phyloP scores from a whole-genome alignment of 2,113 vertebrate genomes.

The Actenoides lindsayi region DNA sequence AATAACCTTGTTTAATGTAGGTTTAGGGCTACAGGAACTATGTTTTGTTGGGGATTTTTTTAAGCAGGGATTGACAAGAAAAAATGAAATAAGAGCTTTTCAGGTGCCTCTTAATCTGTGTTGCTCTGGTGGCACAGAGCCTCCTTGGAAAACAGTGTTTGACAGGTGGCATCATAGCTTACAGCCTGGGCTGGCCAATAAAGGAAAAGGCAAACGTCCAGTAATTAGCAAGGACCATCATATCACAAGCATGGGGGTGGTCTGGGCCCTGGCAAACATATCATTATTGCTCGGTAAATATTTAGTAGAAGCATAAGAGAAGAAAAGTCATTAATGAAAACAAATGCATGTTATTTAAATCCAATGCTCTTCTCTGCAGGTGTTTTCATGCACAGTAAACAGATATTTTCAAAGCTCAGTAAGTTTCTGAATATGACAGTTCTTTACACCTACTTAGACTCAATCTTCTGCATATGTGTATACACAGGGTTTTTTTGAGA shows the following conservation, averaged over 20 bases:
- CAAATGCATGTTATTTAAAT: neutral
- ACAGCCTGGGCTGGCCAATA: neutral
- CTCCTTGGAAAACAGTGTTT: neutral
- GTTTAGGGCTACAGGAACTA: neutral
- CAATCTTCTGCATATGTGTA: neutral
- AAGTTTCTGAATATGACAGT: neutral
- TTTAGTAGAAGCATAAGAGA: neutral
- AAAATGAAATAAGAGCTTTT: neutral
- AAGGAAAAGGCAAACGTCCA: neutral
- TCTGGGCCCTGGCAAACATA: neutral
- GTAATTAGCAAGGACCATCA: neutral
- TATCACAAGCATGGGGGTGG: rapidly evolving
- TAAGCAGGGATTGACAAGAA: neutral
- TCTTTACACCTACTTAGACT: neutral
- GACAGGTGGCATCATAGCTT: neutral
- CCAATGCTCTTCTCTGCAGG: neutral
- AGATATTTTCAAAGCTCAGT: neutral
- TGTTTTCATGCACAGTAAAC: slow-evolving; percentile 3
- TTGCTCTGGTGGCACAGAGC: neutral
- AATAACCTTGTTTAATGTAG: neutral
- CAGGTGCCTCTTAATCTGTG: neutral
- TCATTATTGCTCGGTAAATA: neutral
- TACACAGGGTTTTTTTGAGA: neutral
- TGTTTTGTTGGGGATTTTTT: neutral
- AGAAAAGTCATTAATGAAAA: slow-evolving; percentile 2